phyloP scores from a whole-genome alignment of 2,888 invertebrate species.

The Brachyopa scutellaris region DNA sequence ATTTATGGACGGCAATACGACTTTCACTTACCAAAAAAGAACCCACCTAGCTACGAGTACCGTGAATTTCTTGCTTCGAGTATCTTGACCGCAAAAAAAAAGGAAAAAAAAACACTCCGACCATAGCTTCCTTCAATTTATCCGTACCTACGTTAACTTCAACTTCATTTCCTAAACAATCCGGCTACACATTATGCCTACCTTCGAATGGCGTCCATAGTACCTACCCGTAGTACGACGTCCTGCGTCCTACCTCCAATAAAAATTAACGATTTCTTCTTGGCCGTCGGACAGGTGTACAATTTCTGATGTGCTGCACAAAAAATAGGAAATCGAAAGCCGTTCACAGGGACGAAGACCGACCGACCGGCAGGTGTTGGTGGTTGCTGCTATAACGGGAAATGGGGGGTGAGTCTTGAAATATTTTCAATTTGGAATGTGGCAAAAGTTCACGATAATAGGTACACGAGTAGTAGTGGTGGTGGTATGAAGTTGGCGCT shows the following conservation, averaged over 20 bases:
- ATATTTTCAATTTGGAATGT: conserved; percentile 66
- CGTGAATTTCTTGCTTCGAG: conserved; percentile 15
- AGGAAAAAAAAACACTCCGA: too few relatives aligned
- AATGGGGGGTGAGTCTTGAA: conserved; percentile 26
- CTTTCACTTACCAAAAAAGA: conserved; percentile 28
- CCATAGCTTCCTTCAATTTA: conserved; percentile 42
- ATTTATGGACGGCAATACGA: conserved; percentile 56
- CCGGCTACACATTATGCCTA: conserved; percentile 64
- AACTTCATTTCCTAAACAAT: conserved; percentile 69
- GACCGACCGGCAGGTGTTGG: conserved; percentile 2
- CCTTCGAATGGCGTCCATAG: conserved; percentile 52
- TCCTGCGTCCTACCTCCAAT: conserved; percentile 58
- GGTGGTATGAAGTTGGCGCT: conserved; percentile 33
- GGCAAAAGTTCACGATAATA: conserved; percentile 58
- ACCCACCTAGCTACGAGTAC: not conserved
- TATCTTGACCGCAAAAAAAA: conserved; percentile 32
- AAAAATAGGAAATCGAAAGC: conserved; percentile 50
- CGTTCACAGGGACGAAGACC: not conserved
- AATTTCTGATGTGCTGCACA: conserved; percentile 67
- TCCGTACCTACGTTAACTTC: conserved; percentile 53
- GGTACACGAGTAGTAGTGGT: conserved; percentile 4
- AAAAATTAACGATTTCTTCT: conserved; percentile 71
- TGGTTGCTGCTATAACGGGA: conserved; percentile 2
- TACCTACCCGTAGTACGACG: conserved; percentile 16
- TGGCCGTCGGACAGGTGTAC: conserved; percentile 68